Base-by-base conservation (phyloP, 2,797 vertebrate genomes). In the Syngnathus acus region DNA sequence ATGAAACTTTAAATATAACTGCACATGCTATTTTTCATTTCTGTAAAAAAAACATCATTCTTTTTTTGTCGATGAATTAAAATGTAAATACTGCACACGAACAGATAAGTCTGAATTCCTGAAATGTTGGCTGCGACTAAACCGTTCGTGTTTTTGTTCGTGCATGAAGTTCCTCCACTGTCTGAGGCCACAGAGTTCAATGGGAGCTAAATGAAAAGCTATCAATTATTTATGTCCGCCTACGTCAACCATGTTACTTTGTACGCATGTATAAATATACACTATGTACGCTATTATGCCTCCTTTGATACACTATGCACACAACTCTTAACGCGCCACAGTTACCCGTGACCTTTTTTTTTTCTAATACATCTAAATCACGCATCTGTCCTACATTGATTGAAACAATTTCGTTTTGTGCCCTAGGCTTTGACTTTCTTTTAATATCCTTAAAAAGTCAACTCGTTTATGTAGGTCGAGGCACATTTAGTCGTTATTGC, bases 351-450 rank as follows among this genome's bases (percentile, higher is more conserved):
- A 9, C 53, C 58, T 80, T 84, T 83, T 79, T 39, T 80, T 82
- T 80, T 76, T 32, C 23, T 55, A 37, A 32, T 32, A 57, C 14
- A 57, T 57, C 37, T 57, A 16, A 57, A 45, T 45, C 39, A 62
- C 6, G 42, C 8, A 40, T 76, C 79, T 90, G 90, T 86, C 90
- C 91, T 91, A 92, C 89, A 92, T 92, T 91, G 82, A 88, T 88
- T 90, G 83, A 90, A 89, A 90, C 88, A 78, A 92, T 92, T 92
- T 92, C 89, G 88, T 85, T 78, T 87, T 90, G 80, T 88, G 90
- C 91, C 91, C 89, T 86, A 89, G 90, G 91, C 89, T 88, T 89
- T 82, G 81, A 88, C 87, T 88, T 81, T 72, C 84, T 86, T 82
- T 88, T 89, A 89, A 90, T 87, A 89, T 85, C 78, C 60, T 90